Evolutionary conservation across 2,113 vertebrate genomes (phyloP).

Genomic region (Cheirogaleus medius): DNA sequence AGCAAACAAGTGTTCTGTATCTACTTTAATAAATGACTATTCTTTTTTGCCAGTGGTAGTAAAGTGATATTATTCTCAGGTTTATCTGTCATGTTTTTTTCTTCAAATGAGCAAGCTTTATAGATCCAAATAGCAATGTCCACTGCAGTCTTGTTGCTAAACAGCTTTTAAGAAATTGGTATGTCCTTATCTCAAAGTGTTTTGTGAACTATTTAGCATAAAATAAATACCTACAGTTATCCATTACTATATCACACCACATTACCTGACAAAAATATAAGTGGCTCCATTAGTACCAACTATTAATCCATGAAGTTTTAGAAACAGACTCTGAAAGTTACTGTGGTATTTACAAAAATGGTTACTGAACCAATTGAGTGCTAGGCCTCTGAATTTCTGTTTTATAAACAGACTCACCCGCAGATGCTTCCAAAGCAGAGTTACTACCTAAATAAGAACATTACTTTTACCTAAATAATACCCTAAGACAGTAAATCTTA

Average conservation of each 20-base stretch:
- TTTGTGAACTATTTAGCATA: neutral
- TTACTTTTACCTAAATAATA: neutral
- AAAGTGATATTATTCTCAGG: neutral
- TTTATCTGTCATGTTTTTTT: slow-evolving; percentile 38
- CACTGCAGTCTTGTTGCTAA: neutral
- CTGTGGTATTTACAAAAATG: neutral
- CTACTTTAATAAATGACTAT: slow-evolving; percentile 82
- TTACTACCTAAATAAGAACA: neutral
- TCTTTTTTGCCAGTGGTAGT: slow-evolving; percentile 54
- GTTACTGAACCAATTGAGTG: neutral
- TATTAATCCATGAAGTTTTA: neutral
- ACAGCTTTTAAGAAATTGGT: neutral
- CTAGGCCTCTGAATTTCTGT: neutral
- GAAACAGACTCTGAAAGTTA: neutral
- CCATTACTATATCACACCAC: neutral
- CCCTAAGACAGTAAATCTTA: neutral
- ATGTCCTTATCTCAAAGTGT: neutral
- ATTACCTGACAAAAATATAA: neutral
- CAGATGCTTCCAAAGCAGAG: neutral
- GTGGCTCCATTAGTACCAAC: neutral
- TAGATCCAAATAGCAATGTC: neutral
- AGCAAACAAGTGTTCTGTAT: slow-evolving; percentile 79
- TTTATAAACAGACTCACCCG: neutral
- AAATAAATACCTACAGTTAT: neutral
- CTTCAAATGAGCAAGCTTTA: neutral